Evolutionary conservation across 2,888 invertebrate genomes (phyloP).

Genomic region (Allygus modestus): DNA sequence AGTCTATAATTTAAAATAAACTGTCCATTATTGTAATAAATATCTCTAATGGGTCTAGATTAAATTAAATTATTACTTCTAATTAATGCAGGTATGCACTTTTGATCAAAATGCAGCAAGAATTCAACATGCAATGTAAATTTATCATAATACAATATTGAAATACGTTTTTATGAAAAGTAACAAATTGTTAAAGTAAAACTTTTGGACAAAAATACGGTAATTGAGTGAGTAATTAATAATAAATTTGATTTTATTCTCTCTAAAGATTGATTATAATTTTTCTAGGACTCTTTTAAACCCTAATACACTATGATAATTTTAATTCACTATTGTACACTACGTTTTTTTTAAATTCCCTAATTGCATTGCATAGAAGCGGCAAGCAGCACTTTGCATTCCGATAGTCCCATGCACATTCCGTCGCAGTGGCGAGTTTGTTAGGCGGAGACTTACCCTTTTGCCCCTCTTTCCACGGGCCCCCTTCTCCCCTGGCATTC

Average conservation of each 20-base stretch:
- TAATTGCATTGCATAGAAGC: slow-evolving; percentile 9
- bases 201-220: not conserved
- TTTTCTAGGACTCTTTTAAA: too few relatives aligned
- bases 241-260: not conserved
- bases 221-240: not conserved
- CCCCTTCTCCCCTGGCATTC: slow-evolving; percentile 91
- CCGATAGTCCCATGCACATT: slow-evolving; percentile 2
- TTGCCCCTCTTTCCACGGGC: slow-evolving; percentile 95
- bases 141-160: not conserved
- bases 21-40: too few relatives aligned
- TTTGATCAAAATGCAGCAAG: slow-evolving; percentile 11
- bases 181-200: not conserved
- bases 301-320: too few relatives aligned
- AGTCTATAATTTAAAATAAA: too few relatives aligned
- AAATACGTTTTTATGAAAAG: not conserved
- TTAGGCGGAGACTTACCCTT: slow-evolving; percentile 83
- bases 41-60: too few relatives aligned
- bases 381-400: not conserved
- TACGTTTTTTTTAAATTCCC: not conserved
- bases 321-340: not conserved
- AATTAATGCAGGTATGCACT: slow-evolving; percentile 8
- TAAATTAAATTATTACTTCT: not conserved
- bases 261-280: too few relatives aligned
- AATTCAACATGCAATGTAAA: not conserved
- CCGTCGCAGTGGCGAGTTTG: not conserved